Evolutionary conservation across 2,113 vertebrate species (phyloP).

Genomic region (Nipponia nippon): DNA sequence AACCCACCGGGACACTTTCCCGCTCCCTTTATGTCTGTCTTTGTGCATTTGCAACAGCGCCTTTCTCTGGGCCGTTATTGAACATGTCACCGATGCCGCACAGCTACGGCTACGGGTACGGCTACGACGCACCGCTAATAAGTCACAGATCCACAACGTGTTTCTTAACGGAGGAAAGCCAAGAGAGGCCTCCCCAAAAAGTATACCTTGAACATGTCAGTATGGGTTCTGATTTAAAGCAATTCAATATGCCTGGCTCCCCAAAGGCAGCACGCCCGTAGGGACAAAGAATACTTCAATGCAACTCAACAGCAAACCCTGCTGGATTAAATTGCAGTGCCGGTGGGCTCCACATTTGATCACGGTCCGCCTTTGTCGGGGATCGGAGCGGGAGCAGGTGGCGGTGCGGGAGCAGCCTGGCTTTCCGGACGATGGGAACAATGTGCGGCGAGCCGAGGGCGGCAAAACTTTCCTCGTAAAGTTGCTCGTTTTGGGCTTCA

Average conservation of each 20-base stretch:
- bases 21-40: slow-evolving; percentile 68
- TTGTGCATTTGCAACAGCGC: slow-evolving; percentile 64
- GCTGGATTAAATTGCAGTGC: slow-evolving; percentile 16
- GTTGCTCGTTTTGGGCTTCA: neutral
- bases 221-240: neutral
- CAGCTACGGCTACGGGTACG: neutral
- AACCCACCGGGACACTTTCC: slow-evolving; percentile 68
- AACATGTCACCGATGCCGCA: slow-evolving; percentile 26
- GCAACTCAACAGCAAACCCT: slow-evolving; percentile 58
- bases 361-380: neutral
- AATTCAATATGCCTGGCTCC: slow-evolving; percentile 14
- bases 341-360: slow-evolving; percentile 36
- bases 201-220: neutral
- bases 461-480: slow-evolving; percentile 21
- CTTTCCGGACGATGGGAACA: neutral
- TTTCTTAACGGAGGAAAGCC: neutral
- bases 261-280: slow-evolving; percentile 1
- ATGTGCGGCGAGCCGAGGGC: neutral
- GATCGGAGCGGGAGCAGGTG: neutral
- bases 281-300: slow-evolving; percentile 40
- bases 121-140: neutral
- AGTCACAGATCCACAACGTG: neutral
- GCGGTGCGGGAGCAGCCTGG: neutral
- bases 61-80: slow-evolving; percentile 64
- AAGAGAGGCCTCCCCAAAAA: neutral